phyloP scores from a whole-genome alignment of 30 jellyfish, hydroid and myxozoan genomes.

The Aurelia aurita region DNA sequence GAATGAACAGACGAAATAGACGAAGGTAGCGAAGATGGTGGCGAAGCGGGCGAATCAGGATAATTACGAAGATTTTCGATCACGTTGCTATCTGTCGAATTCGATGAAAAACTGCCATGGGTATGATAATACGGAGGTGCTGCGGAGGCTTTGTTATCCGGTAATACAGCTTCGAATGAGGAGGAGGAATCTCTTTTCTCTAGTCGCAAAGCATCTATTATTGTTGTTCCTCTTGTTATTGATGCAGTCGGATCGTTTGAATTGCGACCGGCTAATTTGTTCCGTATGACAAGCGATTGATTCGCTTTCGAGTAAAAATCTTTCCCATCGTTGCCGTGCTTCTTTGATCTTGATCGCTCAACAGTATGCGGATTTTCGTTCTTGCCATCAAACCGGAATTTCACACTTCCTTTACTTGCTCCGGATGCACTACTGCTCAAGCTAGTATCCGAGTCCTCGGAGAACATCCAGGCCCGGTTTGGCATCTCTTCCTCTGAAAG shows the following conservation, averaged over 20 bases:
- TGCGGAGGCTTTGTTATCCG: conserved; percentile 10
- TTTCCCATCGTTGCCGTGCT: neutral
- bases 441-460: conserved; percentile 76
- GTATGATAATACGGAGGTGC: conserved; percentile 21
- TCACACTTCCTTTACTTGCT: conserved; percentile 60
- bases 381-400: conserved; percentile 42
- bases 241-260: conserved; percentile 30
- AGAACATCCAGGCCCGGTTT: conserved; percentile 46
- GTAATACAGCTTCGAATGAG: conserved; percentile 30
- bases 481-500: conserved; percentile 65
- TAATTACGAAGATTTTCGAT: conserved; percentile 35
- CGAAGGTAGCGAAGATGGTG: conserved; percentile 70
- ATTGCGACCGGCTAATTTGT: conserved; percentile 55
- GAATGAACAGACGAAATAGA: conserved; percentile 68
- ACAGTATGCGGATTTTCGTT: neutral
- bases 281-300: conserved; percentile 50
- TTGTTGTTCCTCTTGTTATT: conserved; percentile 68
- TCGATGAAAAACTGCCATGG: conserved; percentile 55
- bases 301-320: conserved; percentile 58
- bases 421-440: conserved; percentile 67
- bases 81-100: conserved; percentile 59
- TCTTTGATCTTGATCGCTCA: neutral
- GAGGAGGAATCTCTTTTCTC: conserved; percentile 59
- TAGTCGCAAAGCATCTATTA: conserved; percentile 66
- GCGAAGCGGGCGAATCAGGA: conserved; percentile 61